Percentiles rank a stretch among this genome's conserved stretches.
phyloP scores from a whole-genome alignment of 2,113 vertebrate species.

The Zonotrichia leucophrys region DNA sequence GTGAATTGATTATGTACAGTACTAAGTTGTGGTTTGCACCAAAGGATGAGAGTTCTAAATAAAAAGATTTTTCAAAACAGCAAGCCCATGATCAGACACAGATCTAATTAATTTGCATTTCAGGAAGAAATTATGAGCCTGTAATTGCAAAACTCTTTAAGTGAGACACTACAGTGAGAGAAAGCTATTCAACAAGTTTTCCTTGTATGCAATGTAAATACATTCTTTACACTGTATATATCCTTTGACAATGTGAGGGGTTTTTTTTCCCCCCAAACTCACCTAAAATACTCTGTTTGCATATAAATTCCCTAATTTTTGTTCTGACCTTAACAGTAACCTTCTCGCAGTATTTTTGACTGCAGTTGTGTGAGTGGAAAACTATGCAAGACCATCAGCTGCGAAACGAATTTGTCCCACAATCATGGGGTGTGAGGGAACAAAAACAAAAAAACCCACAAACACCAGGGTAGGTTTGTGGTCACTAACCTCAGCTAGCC shows the following conservation, averaged over 20 bases:
- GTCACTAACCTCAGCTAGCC: not conserved
- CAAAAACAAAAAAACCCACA: not conserved
- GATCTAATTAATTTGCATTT: not conserved
- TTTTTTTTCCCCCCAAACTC: not conserved
- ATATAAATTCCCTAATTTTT: not conserved
- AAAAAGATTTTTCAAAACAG: not conserved
- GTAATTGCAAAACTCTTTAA: not conserved
- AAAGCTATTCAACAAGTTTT: not conserved
- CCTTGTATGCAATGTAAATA: accelerated
- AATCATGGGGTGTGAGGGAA: not conserved
- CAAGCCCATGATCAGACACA: not conserved
- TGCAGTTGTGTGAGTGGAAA: not conserved
- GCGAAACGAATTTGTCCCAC: not conserved
- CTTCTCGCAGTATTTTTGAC: not conserved
- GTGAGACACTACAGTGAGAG: not conserved
- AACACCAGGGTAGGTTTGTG: not conserved
- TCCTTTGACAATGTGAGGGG: not conserved
- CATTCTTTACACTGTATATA: not conserved
- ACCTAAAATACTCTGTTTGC: not conserved
- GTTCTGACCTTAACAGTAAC: not conserved
- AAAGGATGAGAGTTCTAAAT: not conserved
- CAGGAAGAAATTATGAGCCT: not conserved
- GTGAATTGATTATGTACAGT: not conserved
- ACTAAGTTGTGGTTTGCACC: not conserved
- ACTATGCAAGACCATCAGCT: not conserved